Base-by-base conservation (phyloP, 2,888 invertebrate genomes). In the Chymomyza caudatula region DNA sequence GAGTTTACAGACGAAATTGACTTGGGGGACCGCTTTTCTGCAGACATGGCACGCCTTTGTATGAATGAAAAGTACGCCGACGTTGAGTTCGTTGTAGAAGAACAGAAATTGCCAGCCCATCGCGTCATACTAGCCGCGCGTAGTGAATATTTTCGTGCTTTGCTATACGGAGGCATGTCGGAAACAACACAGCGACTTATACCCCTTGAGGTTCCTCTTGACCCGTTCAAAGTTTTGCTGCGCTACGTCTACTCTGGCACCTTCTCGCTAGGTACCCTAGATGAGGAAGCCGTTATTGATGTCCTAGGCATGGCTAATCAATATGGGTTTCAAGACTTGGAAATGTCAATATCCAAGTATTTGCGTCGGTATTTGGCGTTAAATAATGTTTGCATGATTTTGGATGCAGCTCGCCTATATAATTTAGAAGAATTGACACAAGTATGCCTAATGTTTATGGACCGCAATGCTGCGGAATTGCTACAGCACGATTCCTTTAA, bases 211-310 rank as follows among this genome's bases (percentile, higher is more conserved):
- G 97, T 97, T 17, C 95, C 95, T 1, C 89, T 96, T 55, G 94
- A 94, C 66, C 96, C 97, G 13, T 97, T 97, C 87, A 96, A 96
- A 90, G 94, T 95, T n/a, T 92, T 99, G 0, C 91, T 99, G 1
- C 95, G 96, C 83, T 99, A 99, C 91, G 96, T 99, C 65, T 99
- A 99, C 90, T 97, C 97, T 63, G 98, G 94, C 60, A 94, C 94
- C 81, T 93, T 94, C 92, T 93, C 93, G 4, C 89, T 94, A 55
- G 92, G 93, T 37, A 91, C 93, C 65, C 90, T 94, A 75, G 93
- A 93, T 56, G 94, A 94, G 85, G 94, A 94, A 70, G 93, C 93
- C 3, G 93, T 94, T 65, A 91, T 94, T 73, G 94, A 94, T 83
- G 94, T 94, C 76, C 89, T 94, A 60, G 98, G 97, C 4, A 92